Base-by-base conservation (phyloP, 2,113 vertebrate genomes). In the Phoenicopterus ruber region DNA sequence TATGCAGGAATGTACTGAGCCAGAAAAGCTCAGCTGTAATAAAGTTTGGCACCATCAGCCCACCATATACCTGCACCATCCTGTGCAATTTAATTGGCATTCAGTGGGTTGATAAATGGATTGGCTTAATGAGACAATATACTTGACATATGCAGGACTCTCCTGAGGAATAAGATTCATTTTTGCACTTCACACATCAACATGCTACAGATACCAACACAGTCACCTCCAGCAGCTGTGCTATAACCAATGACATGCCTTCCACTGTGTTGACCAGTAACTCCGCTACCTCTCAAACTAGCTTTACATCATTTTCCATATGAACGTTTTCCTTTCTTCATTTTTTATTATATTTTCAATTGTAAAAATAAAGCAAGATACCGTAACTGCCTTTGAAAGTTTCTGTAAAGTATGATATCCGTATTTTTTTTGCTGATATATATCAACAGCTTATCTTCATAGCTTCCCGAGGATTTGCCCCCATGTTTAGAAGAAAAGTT, bases 51-150 rank as follows among this genome's bases (percentile, higher is more conserved):
- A 99, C 98, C 98, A 96, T 97, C 96, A 96, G 80, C 98, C 97
- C 97, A 98, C 98, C 98, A 96, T 98, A 98, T 99, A 99, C 99
- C 98, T 99, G 98, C 98, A 98, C 98, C 98, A 99, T 98, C 98
- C 98, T 99, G 98, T 98, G 98, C 98, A 98, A 98, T 98, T 99
- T 99, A 99, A 99, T 99, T 99, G 99, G 98, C 98, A 98, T 99
- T 99, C 98, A 98, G 98, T 98, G 98, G 97, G 95, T 98, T 99
- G 98, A 99, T 99, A 99, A 99, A 99, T 99, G 98, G 98, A 98
- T 99, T 98, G 98, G 98, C 98, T 99, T 99, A 99, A 99, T 99
- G 98, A 99, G 98, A 99, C 98, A 98, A 99, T 99, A 99, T 99
- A 98, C 97, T 98, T 99, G 98, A 99, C 99, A 99, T 99, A 99